Evolutionary conservation across 2,888 invertebrate genomes (phyloP).

Genomic region (Callyntrura sp.): DNA sequence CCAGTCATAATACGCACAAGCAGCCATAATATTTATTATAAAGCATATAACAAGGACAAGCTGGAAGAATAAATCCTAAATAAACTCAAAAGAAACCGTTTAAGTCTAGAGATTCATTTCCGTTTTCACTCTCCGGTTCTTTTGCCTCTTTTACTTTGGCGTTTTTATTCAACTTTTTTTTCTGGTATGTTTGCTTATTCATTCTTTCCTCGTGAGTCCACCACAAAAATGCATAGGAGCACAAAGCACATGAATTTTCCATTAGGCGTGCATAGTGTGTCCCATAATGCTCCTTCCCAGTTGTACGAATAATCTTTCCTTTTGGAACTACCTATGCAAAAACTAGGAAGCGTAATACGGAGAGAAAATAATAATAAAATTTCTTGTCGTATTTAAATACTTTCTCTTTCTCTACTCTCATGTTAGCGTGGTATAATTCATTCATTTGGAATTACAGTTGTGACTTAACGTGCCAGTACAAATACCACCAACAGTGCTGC

Average conservation of each 20-base stretch:
- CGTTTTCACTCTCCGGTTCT: constrained; percentile 77
- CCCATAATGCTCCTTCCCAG: background rate
- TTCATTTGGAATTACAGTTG: constrained; percentile 67
- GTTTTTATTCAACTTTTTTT: too few species aligned
- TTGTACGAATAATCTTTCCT: background rate
- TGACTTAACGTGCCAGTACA: constrained; percentile 39
- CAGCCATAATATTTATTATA: too few species aligned
- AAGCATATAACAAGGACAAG: too few species aligned
- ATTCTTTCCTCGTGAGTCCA: constrained; percentile 4
- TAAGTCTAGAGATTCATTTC: constrained; percentile 82
- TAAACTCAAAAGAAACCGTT: constrained; percentile 82
- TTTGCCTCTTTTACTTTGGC: too few species aligned
- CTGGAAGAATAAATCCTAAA: constrained; percentile 36
- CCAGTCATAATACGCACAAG: too few species aligned
- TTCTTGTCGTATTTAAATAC: constrained; percentile 47
- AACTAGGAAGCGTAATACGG: constrained; percentile 26
- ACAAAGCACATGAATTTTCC: constrained; percentile 41
- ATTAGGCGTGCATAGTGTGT: background rate
- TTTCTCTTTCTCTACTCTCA: constrained; percentile 1
- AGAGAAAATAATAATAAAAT: background rate
- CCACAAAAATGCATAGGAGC: constrained; percentile 55
- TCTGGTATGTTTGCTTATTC: too few species aligned
- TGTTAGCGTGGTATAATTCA: constrained; percentile 49
- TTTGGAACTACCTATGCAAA: background rate
- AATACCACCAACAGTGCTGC: constrained; percentile 18